These are phyloP conservation scores for Platyscapa corneri DNA, from an alignment of 1,140 invertebrate genomes.

Conservation along the genomic window DNA sequence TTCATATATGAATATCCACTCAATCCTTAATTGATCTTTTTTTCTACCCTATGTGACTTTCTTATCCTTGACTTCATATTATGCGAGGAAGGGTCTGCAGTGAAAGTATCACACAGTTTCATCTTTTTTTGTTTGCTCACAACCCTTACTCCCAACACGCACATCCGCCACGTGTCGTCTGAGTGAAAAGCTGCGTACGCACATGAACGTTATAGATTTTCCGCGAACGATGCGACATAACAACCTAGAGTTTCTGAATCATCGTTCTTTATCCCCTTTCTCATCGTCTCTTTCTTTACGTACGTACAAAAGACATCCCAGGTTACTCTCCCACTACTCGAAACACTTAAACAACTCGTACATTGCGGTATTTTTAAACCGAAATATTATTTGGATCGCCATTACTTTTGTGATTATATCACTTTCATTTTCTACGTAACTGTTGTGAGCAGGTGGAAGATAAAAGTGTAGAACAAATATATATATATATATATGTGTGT, in stretches of 20 bases:
- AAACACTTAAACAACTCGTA: neutral
- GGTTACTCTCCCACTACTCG: neutral
- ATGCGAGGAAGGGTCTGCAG: neutral
- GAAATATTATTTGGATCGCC: neutral
- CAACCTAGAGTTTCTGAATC: constrained; percentile 10
- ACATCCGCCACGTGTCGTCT: neutral
- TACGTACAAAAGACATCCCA: neutral
- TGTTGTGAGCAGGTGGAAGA: neutral
- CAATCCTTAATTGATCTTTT: neutral
- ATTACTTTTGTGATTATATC: neutral
- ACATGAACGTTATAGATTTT: constrained; percentile 25
- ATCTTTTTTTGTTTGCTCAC: neutral
- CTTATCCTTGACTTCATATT: neutral
- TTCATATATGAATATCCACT: neutral
- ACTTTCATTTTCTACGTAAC: neutral
- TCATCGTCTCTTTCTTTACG: too few species aligned
- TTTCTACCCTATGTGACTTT: too few species aligned
- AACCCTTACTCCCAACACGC: neutral
- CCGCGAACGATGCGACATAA: neutral
- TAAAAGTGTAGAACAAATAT: neutral
- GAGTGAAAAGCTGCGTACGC: constrained; percentile 10
- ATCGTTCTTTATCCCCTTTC: neutral
- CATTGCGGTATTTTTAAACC: too few species aligned
- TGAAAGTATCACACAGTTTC: neutral
- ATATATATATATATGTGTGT: too few species aligned